Evolutionary conservation across 2,113 vertebrate species (phyloP).

Genomic region (Cavia porcellus): DNA sequence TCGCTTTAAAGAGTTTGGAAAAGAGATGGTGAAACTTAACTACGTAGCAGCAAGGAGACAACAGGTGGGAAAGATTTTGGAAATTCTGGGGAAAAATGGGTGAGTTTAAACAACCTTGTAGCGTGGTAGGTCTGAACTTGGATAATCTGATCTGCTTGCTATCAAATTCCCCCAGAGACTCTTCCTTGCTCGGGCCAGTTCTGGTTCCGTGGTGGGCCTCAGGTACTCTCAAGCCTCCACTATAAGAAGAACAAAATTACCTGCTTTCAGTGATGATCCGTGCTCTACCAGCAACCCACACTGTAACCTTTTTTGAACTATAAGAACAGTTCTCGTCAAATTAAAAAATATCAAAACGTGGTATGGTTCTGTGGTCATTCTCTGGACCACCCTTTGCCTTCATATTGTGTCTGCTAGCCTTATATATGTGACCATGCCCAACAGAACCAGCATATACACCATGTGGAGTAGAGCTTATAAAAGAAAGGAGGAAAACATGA

Average conservation of each 20-base stretch:
- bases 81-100: neutral
- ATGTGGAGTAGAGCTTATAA: neutral
- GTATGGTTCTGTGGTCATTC: neutral
- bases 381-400: neutral
- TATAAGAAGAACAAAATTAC: neutral
- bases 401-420: neutral
- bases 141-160: neutral
- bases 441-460: no score
- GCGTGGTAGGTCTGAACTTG: neutral
- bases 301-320: neutral
- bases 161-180: neutral
- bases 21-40: constrained; percentile 99
- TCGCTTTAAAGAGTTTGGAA: constrained; percentile 99
- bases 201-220: neutral
- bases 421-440: neutral
- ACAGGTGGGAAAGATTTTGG: constrained; percentile 90
- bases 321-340: neutral
- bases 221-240: neutral
- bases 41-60: constrained; percentile 98
- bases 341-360: neutral
- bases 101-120: neutral
- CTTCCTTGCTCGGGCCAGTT: neutral
- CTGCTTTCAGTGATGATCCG: neutral
- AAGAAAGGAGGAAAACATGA: neutral
- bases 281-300: no score